phyloP scores from a whole-genome alignment of 2,113 vertebrate species.

The Nannospalax galili region DNA sequence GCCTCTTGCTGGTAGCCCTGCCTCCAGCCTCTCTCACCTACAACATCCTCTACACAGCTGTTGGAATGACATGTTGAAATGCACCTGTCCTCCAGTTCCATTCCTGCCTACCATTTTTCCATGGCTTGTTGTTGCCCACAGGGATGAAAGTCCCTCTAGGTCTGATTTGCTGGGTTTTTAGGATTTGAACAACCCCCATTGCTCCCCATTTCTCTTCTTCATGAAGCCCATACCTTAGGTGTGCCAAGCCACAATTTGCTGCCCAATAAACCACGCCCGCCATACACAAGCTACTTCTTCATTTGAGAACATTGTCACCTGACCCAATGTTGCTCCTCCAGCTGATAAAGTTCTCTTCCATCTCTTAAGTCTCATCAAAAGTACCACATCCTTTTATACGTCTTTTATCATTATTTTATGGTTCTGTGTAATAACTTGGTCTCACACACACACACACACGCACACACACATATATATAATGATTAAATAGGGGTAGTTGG shows the following conservation, averaged over 20 bases:
- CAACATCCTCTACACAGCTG: not conserved
- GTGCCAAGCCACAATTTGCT: not conserved
- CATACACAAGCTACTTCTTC: not conserved
- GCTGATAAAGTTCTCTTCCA: not conserved
- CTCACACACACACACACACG: not conserved
- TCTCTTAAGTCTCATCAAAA: not conserved
- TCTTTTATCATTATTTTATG: not conserved
- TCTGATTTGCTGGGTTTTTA: not conserved
- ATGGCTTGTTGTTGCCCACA: not conserved
- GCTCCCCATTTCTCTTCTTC: not conserved
- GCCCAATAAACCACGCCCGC: not conserved
- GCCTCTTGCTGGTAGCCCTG: not conserved
- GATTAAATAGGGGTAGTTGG: not conserved
- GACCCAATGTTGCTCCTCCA: not conserved
- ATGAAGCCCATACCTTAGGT: not conserved
- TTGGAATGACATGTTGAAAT: not conserved
- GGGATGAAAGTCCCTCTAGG: not conserved
- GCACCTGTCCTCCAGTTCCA: not conserved
- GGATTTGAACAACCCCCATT: not conserved
- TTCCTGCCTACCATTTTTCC: not conserved
- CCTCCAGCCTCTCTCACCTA: not conserved
- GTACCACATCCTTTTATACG: not conserved
- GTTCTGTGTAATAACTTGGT: not conserved
- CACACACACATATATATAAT: not conserved
- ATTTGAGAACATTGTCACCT: not conserved